A percentile compares a stretch with the other conserved stretches of the same genome.
phyloP scores from a whole-genome alignment of 2,888 invertebrate genomes.

The Imbricaverruca yamaguchii region DNA sequence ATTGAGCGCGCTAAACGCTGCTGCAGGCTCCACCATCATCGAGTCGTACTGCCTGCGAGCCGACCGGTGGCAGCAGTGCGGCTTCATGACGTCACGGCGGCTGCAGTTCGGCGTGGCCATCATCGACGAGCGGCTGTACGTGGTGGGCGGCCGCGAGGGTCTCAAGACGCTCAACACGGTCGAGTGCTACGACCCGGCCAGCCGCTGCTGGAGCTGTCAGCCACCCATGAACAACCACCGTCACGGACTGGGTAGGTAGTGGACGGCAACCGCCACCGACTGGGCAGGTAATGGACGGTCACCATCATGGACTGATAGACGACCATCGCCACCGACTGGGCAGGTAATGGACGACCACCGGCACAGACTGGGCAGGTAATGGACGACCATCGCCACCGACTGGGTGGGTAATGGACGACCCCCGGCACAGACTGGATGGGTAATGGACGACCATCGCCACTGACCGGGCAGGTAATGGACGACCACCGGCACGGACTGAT shows the following conservation, averaged over 20 bases:
- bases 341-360: too few species aligned
- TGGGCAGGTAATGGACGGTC: too few species aligned
- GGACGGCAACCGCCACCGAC: background rate
- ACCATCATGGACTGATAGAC: too few species aligned
- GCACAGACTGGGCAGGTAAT: too few species aligned
- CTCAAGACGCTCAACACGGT: constrained; percentile 88
- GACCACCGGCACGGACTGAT: too few species aligned
- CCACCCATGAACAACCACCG: constrained; percentile 86
- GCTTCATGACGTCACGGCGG: constrained; percentile 68
- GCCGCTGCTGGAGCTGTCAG: constrained; percentile 67
- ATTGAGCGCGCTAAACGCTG: too few species aligned
- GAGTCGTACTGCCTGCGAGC: constrained; percentile 78
- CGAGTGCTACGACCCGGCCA: constrained; percentile 78
- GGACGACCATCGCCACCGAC: too few species aligned
- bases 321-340: too few species aligned
- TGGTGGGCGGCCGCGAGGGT: constrained; percentile 87
- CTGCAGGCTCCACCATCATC: constrained; percentile 72
- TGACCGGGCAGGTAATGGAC: too few species aligned
- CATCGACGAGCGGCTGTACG: constrained; percentile 57
- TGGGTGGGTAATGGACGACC: too few species aligned
- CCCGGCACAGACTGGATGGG: constrained; percentile 51
- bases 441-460: constrained; percentile 22
- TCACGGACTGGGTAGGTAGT: constrained; percentile 45
- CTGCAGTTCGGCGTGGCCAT: constrained; percentile 88
- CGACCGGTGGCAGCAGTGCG: constrained; percentile 68